Base-by-base conservation (phyloP, 2,113 vertebrate genomes). In the Festucalex cinctus region DNA sequence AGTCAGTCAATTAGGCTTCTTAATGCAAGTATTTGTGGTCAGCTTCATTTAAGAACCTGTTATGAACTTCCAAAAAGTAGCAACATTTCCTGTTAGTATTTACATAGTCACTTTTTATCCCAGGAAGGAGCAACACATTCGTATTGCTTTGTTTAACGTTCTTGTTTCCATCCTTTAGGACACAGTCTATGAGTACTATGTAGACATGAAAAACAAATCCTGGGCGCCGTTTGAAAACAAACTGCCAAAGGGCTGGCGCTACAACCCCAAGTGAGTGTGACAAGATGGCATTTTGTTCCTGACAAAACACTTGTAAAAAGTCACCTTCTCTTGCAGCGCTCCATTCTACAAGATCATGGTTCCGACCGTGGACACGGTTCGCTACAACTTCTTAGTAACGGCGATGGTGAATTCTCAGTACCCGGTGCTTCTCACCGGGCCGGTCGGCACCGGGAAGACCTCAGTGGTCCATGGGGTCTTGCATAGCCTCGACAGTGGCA, bases 271-370 rank as follows among this genome's bases (percentile, higher is more conserved):
- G 94, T 96, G 75, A 91, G 93, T 87, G 93, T 87, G 41, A 28
- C 28, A 19, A 10, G 3, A 8, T 54, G 35, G 9, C 20, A 9
- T 65, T n/a, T 6, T 5, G 9, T 35, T 32, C 2, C 26, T 3
- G 28, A 16, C 16, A 19, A 32, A 16, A 14, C 4, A 16, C 1
- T 35, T 60, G 68, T 6, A 16, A 48, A 46, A 64, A 14, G 14
- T 20, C 32, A 7, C 39, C 3, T 68, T 51, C 53, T 63, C 46
- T 69, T 62, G 13, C 80, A 97, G 95, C 0, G 74, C 84, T 66
- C 94, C 95, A 1, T 96, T 97, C 83, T 94, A 95, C 76, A 94
- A 94, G 85, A 94, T 97, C 54, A 91, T 94, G 83, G 94, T 96
- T 53, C 95, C 95, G 12, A 97, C 95, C 0, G 91, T 95, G 9